phyloP scores from a whole-genome alignment of 2,113 vertebrate genomes.

The Bos javanicus region DNA sequence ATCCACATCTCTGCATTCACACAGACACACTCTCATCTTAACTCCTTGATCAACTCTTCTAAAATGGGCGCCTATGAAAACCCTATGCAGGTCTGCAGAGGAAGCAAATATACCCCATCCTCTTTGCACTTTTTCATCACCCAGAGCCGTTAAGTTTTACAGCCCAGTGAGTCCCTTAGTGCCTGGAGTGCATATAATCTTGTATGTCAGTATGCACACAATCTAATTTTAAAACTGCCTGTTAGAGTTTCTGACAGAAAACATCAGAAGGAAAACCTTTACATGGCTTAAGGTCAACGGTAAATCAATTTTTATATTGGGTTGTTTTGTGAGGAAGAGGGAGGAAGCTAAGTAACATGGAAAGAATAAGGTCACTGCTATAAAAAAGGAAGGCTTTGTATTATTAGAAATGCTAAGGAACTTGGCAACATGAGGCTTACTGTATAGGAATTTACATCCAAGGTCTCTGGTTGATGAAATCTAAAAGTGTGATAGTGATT shows the following conservation, averaged over 20 bases:
- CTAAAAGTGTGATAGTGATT: neutral
- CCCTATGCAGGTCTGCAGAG: neutral
- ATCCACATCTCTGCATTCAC: accelerated
- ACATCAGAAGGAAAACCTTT: neutral
- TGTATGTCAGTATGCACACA: neutral
- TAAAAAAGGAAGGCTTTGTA: neutral
- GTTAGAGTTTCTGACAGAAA: neutral
- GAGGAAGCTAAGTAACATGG: neutral
- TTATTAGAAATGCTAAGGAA: neutral
- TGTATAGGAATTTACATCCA: neutral
- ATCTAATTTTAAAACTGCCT: neutral
- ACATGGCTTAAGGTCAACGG: neutral
- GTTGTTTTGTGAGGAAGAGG: neutral
- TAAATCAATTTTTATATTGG: neutral
- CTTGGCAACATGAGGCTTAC: neutral
- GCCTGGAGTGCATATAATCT: neutral
- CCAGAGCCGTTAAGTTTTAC: neutral
- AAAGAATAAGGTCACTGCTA: neutral
- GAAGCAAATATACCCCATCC: neutral
- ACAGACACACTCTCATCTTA: neutral
- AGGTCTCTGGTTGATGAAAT: neutral
- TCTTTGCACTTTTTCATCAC: neutral
- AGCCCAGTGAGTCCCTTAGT: neutral
- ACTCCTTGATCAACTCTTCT: neutral
- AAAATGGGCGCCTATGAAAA: neutral